Evolutionary conservation across 2,797 vertebrate genomes (phyloP).

Genomic region (Heliangelus exortis): DNA sequence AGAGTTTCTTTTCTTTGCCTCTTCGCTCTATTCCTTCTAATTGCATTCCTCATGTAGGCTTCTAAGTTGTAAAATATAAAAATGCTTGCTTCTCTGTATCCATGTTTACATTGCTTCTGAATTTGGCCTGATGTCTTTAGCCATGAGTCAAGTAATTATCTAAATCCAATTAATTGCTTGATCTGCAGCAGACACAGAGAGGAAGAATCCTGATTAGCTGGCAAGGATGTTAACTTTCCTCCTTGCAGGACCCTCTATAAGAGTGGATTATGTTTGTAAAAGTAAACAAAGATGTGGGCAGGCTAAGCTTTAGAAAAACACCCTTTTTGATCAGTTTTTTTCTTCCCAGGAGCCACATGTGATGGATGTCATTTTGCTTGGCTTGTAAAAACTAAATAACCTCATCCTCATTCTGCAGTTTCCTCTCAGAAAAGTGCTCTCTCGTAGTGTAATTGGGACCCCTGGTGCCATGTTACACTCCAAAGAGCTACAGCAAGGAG

Average conservation of each 20-base stretch:
- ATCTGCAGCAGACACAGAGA: background rate
- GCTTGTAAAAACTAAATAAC: background rate
- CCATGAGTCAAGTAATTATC: background rate
- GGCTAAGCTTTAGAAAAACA: background rate
- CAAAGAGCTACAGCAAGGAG: background rate
- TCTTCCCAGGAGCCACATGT: background rate
- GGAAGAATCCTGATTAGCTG: background rate
- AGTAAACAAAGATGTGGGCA: slow-evolving; percentile 10
- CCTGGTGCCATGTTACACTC: background rate
- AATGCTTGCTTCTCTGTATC: background rate
- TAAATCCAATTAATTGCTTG: background rate
- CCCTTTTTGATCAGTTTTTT: background rate
- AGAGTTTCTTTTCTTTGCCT: background rate
- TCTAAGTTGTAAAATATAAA: background rate
- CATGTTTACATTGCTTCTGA: background rate
- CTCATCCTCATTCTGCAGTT: background rate
- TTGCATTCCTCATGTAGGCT: background rate
- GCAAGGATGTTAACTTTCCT: background rate
- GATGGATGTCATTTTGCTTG: background rate
- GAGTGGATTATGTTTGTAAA: background rate
- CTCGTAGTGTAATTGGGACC: slow-evolving; percentile 3
- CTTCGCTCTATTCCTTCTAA: background rate
- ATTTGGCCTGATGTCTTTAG: background rate
- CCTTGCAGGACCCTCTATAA: background rate
- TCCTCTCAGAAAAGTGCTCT: background rate